Percentiles rank a stretch among this genome's conserved stretches.
These are phyloP conservation scores for Saxidomus purpurata DNA, from an alignment of 1,140 invertebrate genomes.

Conservation along the genomic window DNA sequence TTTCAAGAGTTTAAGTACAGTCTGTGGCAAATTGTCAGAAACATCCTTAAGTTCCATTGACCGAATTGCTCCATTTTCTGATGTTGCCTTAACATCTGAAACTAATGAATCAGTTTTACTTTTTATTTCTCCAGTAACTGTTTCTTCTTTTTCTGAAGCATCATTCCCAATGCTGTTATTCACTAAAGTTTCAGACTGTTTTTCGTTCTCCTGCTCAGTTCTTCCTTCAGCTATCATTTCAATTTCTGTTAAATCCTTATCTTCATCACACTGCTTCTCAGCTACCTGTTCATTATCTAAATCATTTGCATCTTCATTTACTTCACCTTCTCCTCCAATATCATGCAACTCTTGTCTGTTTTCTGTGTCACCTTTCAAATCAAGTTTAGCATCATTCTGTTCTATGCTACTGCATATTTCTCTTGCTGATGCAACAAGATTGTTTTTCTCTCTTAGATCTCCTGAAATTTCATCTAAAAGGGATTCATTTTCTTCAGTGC, in stretches of 20 bases:
- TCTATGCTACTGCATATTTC: not conserved
- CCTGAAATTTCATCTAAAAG: no score
- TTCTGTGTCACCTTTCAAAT: not conserved
- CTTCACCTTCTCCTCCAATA: not conserved
- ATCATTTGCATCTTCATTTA: not conserved
- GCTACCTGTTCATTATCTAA: not conserved
- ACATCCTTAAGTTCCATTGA: not conserved
- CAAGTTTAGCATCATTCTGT: not conserved
- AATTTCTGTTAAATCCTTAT: not conserved
- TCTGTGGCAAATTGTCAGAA: slow-evolving; percentile 9
- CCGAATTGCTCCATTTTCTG: not conserved
- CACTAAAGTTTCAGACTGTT: not conserved
- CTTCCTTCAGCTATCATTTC: not conserved
- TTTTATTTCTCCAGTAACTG: not conserved
- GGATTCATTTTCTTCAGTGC: not conserved
- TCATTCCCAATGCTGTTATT: not conserved
- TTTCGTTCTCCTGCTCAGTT: not conserved
- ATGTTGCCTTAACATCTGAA: not conserved
- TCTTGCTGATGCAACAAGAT: no score
- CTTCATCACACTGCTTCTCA: slow-evolving; percentile 1
- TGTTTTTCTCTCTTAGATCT: not conserved
- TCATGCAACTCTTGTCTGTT: not conserved
- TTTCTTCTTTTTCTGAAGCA: not conserved
- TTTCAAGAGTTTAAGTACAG: slow-evolving; percentile 57
- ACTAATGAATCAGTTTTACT: not conserved